Evolutionary conservation across 1,140 invertebrate genomes (phyloP).

Genomic region (Drosophila bipectinata): DNA sequence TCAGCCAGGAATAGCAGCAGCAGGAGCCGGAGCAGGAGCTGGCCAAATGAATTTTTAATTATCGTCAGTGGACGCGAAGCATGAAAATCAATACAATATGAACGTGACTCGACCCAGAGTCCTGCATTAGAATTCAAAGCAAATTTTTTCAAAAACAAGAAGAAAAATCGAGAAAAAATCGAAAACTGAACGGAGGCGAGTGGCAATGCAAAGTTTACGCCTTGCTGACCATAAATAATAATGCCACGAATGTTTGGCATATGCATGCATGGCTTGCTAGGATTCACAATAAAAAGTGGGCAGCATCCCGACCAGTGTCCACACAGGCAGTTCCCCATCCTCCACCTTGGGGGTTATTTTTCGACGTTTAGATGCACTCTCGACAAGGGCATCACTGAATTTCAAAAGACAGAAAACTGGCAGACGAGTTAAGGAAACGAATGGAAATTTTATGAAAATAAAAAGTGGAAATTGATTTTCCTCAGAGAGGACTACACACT

Average conservation of each 20-base stretch:
- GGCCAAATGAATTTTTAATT: constrained; percentile 80
- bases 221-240: constrained; percentile 53
- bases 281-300: constrained; percentile 35
- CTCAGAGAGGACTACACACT: too few species aligned
- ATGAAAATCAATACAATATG: constrained; percentile 66
- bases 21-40: constrained; percentile 3
- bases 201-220: constrained; percentile 42
- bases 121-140: constrained; percentile 47
- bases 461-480: constrained; percentile 52
- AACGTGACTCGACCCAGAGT: background rate
- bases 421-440: constrained; percentile 1
- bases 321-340: background rate
- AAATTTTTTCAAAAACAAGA: constrained; percentile 19
- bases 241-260: constrained; percentile 24
- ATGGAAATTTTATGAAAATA: constrained; percentile 55
- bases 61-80: constrained; percentile 46
- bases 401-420: constrained; percentile 7
- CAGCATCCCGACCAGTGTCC: constrained; percentile 8
- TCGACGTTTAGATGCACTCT: constrained; percentile 31
- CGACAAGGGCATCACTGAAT: constrained; percentile 17
- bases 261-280: constrained; percentile 31
- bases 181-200: constrained; percentile 11
- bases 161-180: background rate
- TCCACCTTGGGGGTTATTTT: background rate
- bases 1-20: background rate